A percentile compares a stretch with the other conserved stretches of the same genome.
These are phyloP conservation scores for Monochamus alternatus DNA, from an alignment of 2,888 invertebrate species.

Conservation along the genomic window DNA sequence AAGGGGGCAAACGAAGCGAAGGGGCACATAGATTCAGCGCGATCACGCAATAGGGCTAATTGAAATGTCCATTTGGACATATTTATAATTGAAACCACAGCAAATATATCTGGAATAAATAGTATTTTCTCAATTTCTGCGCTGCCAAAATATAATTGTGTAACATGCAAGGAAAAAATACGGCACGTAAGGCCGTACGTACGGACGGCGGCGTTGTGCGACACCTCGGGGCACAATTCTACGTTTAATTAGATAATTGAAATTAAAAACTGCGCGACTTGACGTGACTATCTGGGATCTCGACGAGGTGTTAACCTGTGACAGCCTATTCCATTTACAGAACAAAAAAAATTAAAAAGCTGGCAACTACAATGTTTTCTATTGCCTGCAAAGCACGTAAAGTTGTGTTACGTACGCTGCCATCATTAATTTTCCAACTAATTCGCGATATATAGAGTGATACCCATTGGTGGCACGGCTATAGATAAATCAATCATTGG, in stretches of 20 bases:
- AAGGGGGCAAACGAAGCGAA: conserved; percentile 18
- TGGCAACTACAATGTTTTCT: neutral
- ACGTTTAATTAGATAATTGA: conserved; percentile 14
- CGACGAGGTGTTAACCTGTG: neutral
- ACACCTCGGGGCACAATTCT: neutral
- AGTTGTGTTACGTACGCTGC: no score
- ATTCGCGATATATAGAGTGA: no score
- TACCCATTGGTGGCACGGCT: no score
- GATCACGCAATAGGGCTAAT: conserved; percentile 65
- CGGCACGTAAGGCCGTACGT: conserved; percentile 38
- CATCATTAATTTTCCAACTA: no score
- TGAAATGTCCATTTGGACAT: conserved; percentile 67
- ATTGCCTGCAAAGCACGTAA: neutral
- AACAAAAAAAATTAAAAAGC: neutral
- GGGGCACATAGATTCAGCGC: conserved; percentile 48
- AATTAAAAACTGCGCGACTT: conserved; percentile 7
- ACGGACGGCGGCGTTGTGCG: neutral
- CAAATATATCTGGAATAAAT: conserved; percentile 64
- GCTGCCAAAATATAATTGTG: conserved; percentile 52
- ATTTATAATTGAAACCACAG: conserved; percentile 67
- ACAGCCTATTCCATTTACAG: conserved; percentile 1
- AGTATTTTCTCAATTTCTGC: conserved; percentile 59
- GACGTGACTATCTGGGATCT: conserved; percentile 10
- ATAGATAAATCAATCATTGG: no score
- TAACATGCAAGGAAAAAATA: conserved; percentile 52